phyloP scores from a whole-genome alignment of 2,888 invertebrate genomes.

The Melitaea athalia region DNA sequence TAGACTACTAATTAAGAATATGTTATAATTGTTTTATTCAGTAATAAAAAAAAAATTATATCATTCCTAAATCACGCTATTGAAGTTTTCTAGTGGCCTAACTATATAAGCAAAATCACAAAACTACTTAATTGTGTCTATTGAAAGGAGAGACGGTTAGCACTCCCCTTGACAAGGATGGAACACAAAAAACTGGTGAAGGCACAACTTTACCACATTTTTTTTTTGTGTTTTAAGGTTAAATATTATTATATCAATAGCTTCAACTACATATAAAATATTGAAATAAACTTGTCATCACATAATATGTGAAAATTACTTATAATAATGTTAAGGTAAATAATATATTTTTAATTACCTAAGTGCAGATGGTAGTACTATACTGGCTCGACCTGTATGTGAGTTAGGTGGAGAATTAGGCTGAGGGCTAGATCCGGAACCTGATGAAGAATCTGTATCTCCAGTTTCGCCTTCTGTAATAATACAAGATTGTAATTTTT shows the following conservation, averaged over 20 bases:
- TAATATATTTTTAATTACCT: slow-evolving; percentile 49
- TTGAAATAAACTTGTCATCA: too few species aligned
- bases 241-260: background rate
- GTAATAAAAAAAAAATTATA: background rate
- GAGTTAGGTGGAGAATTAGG: slow-evolving; percentile 64
- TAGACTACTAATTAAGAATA: background rate
- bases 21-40: background rate
- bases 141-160: slow-evolving; percentile 50
- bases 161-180: slow-evolving; percentile 49
- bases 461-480: slow-evolving; percentile 61
- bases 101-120: slow-evolving; percentile 35
- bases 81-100: slow-evolving; percentile 28
- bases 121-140: slow-evolving; percentile 36
- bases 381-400: slow-evolving; percentile 61
- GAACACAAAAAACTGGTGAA: slow-evolving; percentile 47
- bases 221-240: slow-evolving; percentile 27
- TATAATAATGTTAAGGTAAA: background rate
- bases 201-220: slow-evolving; percentile 47
- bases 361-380: slow-evolving; percentile 64
- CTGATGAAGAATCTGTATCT: slow-evolving; percentile 78
- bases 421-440: slow-evolving; percentile 64
- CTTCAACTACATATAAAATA: too few species aligned
- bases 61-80: slow-evolving; percentile 35
- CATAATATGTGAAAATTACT: too few species aligned
- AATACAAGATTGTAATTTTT: background rate